Evolutionary conservation across 2,888 invertebrate genomes (phyloP), one percentile per base, ranked within the genome.

Genomic region (Pachymerium ferrugineum): DNA sequence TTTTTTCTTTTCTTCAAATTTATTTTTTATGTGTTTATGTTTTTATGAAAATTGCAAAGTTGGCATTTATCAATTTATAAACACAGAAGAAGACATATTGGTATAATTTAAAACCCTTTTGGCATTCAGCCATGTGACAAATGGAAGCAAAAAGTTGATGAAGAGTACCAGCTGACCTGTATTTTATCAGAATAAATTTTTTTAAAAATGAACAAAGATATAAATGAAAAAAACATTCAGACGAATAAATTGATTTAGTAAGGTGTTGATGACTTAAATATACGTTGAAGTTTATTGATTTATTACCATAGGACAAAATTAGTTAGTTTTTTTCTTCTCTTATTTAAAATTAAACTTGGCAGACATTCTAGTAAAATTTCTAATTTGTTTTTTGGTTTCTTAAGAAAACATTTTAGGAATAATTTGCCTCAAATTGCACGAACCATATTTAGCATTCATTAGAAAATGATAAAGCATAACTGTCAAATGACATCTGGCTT

Each of bases 41-140:
- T 54, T 54, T 54, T 54, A 22, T 10, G 22, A 54, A 62, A 62
- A 22, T 25, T 62, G 62, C 62, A 10, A 14, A 62, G 62, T 25
- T 62, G 62, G 62, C 62, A 62, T 62, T 62, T 62, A 62, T 62
- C 62, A 62, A 62, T 62, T 62, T 62, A 62, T 62, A 62, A 62
- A 62, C 62, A 62, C 28, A 62, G 12, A 62, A 62, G 62, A 62
- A n/a, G n/a, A n/a, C 28, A 28, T 62, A 62, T 62, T 62, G 62
- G 62, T 62, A 62, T 62, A 62, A 62, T 62, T 62, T 62, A 62
- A 62, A n/a, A 62, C 28, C 62, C 28, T 62, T 47, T 62, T 62
- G 62, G 62, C 62, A 62, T 62, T 1, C 62, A 62, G 62, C 62
- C 62, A 62, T 62, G 62, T 10, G 28, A 62, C 62, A 62, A 62